Evolutionary conservation across 2,797 vertebrate genomes (phyloP).

Genomic region (Schizothorax lantsangensis): DNA sequence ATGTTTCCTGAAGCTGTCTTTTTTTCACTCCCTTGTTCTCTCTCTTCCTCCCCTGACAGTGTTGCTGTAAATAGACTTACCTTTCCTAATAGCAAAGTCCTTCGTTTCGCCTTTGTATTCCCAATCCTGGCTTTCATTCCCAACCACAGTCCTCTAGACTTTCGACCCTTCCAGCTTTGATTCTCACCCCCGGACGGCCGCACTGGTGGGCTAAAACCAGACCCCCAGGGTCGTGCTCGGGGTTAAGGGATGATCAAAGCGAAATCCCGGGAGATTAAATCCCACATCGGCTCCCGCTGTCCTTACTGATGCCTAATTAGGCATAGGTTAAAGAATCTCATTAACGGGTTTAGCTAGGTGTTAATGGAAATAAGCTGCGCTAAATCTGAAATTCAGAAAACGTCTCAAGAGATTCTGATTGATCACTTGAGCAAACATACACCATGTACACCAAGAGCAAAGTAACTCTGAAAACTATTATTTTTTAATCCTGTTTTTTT

Average conservation of each 20-base stretch:
- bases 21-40: slow-evolving; percentile 37
- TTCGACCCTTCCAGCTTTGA: slow-evolving; percentile 7
- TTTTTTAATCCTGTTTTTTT: neutral
- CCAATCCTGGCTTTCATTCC: slow-evolving; percentile 64
- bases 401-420: neutral
- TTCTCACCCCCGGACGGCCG: neutral
- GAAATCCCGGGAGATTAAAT: slow-evolving; percentile 1
- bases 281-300: neutral
- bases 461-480: slow-evolving; percentile 1
- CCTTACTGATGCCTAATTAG: slow-evolving; percentile 29
- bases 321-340: slow-evolving; percentile 46
- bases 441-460: neutral
- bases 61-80: slow-evolving; percentile 76
- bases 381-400: slow-evolving; percentile 14
- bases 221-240: neutral
- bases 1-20: slow-evolving; percentile 67
- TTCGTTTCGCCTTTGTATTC: slow-evolving; percentile 58
- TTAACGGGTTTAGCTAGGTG: slow-evolving; percentile 24
- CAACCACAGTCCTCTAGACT: neutral
- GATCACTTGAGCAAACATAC: slow-evolving; percentile 20
- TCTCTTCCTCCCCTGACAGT: slow-evolving; percentile 69
- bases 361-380: slow-evolving; percentile 9
- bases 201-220: slow-evolving; percentile 6
- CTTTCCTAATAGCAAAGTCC: slow-evolving; percentile 75
- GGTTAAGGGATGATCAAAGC: slow-evolving; percentile 49